Percentiles rank a stretch among this genome's conserved stretches.
Evolutionary conservation across 2,888 invertebrate genomes (phyloP).

Genomic region (Hypselothyrea guttata): DNA sequence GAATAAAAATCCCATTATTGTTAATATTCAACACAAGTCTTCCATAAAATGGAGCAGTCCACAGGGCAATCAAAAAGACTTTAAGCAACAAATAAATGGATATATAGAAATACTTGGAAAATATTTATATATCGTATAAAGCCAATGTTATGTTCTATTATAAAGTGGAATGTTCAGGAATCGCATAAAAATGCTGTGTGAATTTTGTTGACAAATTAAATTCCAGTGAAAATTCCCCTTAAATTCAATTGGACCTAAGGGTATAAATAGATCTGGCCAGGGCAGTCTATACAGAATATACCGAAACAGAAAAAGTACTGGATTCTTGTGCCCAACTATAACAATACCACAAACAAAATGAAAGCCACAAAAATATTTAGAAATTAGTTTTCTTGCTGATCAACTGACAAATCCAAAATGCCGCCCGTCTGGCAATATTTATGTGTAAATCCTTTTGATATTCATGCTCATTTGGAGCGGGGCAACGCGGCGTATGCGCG

Average conservation of each 20-base stretch:
- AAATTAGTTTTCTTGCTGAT: constrained; percentile 15
- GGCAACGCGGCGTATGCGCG: constrained; percentile 62
- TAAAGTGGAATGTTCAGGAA: constrained; percentile 24
- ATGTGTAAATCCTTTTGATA: constrained; percentile 39
- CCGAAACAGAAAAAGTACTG: constrained; percentile 26
- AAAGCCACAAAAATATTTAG: constrained; percentile 27
- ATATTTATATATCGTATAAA: constrained; percentile 15
- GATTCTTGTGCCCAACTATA: constrained; percentile 39
- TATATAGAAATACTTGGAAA: not conserved
- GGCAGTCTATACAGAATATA: constrained; percentile 31
- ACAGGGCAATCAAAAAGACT: constrained; percentile 13
- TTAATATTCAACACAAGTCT: constrained; percentile 50
- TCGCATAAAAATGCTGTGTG: constrained; percentile 19
- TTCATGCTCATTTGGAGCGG: constrained; percentile 20
- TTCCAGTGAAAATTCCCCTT: constrained; percentile 27
- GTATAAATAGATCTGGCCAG: constrained; percentile 58
- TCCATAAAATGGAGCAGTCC: constrained; percentile 33
- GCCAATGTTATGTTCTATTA: constrained; percentile 25
- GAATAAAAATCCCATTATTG: constrained; percentile 32
- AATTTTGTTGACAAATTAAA: constrained; percentile 35
- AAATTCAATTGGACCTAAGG: constrained; percentile 26
- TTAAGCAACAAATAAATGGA: constrained; percentile 15
- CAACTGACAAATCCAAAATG: constrained; percentile 17
- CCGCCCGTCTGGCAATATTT: constrained; percentile 38
- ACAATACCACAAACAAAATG: constrained; percentile 13